phyloP scores from a whole-genome alignment of 2,113 vertebrate species.

The Coregonus clupeaformis region DNA sequence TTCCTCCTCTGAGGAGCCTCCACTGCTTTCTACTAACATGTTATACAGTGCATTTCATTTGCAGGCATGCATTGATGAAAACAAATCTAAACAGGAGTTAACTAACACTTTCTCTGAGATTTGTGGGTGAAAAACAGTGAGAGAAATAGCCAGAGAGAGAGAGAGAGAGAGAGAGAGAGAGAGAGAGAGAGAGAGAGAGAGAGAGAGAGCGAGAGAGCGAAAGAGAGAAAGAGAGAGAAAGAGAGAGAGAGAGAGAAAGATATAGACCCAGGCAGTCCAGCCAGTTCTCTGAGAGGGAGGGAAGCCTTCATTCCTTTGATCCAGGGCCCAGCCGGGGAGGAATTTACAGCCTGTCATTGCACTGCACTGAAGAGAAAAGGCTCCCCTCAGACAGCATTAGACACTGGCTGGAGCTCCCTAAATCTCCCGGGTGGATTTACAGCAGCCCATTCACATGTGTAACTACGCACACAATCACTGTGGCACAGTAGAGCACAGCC shows the following conservation, averaged over 20 bases:
- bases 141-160: not conserved
- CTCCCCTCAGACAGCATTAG: constrained; percentile 28
- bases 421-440: constrained; percentile 45
- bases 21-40: too few relatives aligned
- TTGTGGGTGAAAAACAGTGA: not conserved
- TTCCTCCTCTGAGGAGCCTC: too few relatives aligned
- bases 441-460: constrained; percentile 43
- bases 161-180: not conserved
- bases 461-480: constrained; percentile 46
- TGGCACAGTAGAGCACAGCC: constrained; percentile 13
- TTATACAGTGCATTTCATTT: not conserved
- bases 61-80: not conserved
- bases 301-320: constrained; percentile 16
- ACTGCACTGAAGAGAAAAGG: constrained; percentile 13
- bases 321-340: constrained; percentile 10
- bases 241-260: not conserved
- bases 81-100: not conserved
- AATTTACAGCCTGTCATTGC: constrained; percentile 38
- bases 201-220: not conserved
- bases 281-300: too few relatives aligned
- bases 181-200: too few relatives aligned
- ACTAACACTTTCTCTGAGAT: not conserved
- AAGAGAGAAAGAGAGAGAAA: not conserved
- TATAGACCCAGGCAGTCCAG: too few relatives aligned
- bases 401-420: constrained; percentile 33